Evolutionary conservation across 1,140 invertebrate species (phyloP).

Genomic region (Saccostrea cuccullata): DNA sequence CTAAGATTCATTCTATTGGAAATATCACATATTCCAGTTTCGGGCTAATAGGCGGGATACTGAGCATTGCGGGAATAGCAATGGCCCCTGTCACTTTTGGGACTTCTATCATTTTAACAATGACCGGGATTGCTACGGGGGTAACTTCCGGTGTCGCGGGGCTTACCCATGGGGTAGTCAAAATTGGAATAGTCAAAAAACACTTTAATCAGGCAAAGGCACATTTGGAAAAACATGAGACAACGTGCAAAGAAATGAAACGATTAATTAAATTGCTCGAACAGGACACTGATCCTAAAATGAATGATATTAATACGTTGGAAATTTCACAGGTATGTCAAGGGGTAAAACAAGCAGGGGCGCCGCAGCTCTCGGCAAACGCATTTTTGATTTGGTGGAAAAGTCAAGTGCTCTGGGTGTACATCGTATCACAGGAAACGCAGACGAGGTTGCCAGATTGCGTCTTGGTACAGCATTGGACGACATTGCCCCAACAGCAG

Average conservation of each 20-base stretch:
- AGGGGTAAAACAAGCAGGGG: background rate
- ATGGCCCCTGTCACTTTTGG: slow-evolving; percentile 22
- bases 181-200: background rate
- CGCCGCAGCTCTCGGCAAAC: background rate
- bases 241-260: background rate
- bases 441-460: background rate
- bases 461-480: background rate
- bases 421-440: background rate
- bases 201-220: background rate
- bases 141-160: slow-evolving; percentile 18
- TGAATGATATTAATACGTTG: background rate
- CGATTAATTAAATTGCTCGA: background rate
- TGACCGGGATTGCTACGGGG: background rate
- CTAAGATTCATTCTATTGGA: no score
- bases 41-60: no score
- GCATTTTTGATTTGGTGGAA: background rate
- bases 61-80: background rate
- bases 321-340: background rate
- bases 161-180: background rate
- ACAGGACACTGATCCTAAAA: background rate
- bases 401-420: background rate
- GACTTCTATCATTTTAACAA: background rate
- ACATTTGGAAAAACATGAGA: background rate
- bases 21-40: no score
- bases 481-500: background rate